phyloP scores from a whole-genome alignment of 2,797 vertebrate genomes.

The Thaleichthys pacificus region DNA sequence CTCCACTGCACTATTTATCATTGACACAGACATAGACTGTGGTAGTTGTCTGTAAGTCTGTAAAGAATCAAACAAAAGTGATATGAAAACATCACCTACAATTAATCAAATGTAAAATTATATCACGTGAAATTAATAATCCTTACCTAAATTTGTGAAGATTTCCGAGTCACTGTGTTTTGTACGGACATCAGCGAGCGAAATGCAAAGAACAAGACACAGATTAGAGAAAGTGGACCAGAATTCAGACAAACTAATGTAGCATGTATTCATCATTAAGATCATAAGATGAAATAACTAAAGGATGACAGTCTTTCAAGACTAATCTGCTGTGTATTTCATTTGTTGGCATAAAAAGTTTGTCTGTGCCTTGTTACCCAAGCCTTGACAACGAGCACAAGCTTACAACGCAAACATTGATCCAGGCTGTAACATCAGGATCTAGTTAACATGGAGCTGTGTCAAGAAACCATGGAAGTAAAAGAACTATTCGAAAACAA shows the following conservation, averaged over 20 bases:
- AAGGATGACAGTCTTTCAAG: neutral
- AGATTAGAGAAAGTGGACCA: neutral
- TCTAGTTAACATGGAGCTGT: neutral
- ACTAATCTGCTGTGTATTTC: neutral
- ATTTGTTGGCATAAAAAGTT: neutral
- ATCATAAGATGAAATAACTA: neutral
- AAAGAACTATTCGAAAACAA: neutral
- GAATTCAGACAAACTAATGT: too few species aligned
- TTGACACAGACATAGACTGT: neutral
- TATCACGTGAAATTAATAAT: neutral
- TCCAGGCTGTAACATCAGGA: too few species aligned
- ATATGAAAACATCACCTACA: neutral
- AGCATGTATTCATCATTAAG: neutral
- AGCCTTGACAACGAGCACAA: neutral
- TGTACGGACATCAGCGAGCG: neutral
- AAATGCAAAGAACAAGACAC: neutral
- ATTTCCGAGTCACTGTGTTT: neutral
- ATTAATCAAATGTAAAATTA: neutral
- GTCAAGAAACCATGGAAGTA: neutral
- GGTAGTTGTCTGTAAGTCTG: neutral
- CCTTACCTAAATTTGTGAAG: neutral
- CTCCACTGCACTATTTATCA: neutral
- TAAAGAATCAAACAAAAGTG: neutral
- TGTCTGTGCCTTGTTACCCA: neutral
- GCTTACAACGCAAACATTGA: neutral